Conservation (phyloP, 2,888 invertebrate species). For the Xiphydria camelus region DNA sequence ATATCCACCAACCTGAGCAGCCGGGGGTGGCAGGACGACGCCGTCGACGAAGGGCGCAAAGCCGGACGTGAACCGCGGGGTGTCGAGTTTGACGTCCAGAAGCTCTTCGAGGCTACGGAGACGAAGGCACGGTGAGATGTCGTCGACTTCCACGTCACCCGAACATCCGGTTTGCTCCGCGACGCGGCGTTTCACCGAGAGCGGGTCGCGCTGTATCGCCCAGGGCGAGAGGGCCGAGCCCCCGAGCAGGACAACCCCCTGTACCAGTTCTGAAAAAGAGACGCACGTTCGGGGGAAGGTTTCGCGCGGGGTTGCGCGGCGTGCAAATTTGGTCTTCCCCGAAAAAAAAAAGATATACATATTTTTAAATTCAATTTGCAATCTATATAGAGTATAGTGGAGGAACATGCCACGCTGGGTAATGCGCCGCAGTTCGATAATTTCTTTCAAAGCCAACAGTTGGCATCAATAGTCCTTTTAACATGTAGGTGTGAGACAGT, state of each 20-base stretch:
- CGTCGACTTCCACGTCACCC: constrained; percentile 79
- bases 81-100: constrained; percentile 74
- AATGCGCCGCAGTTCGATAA: too few relatives aligned
- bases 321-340: too few relatives aligned
- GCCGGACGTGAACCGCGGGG: constrained; percentile 82
- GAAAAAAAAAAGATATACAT: too few relatives aligned
- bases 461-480: too few relatives aligned
- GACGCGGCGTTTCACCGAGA: constrained; percentile 77
- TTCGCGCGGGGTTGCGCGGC: too few relatives aligned
- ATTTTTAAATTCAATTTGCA: too few relatives aligned
- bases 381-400: too few relatives aligned
- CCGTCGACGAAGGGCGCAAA: constrained; percentile 96
- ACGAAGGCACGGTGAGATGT: constrained; percentile 82
- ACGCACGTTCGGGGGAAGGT: too few relatives aligned
- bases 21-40: constrained; percentile 67
- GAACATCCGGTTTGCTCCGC: constrained; percentile 84
- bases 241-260: constrained; percentile 84
- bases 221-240: constrained; percentile 90
- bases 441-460: too few relatives aligned
- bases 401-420: too few relatives aligned
- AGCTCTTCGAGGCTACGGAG: constrained; percentile 76
- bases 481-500: too few relatives aligned
- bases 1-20: constrained; percentile 43
- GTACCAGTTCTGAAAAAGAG: constrained; percentile 80
- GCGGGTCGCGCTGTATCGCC: constrained; percentile 85